Conservation (phyloP, 2,888 invertebrate species). For the Cinara cedri region DNA sequence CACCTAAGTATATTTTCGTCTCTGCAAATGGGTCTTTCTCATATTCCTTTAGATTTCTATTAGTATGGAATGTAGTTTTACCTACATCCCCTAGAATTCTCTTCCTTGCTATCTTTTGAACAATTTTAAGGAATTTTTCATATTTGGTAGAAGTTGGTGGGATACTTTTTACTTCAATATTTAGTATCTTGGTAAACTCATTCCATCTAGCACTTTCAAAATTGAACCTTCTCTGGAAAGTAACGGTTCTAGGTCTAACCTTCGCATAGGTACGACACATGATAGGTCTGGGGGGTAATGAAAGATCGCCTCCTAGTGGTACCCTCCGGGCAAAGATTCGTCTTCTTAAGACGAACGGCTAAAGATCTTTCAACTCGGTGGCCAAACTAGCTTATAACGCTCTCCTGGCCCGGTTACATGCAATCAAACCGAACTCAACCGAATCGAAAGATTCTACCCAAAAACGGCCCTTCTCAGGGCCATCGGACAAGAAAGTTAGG, state of each 20-base stretch:
- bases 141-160: constrained; percentile 5
- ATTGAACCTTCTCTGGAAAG: constrained; percentile 11
- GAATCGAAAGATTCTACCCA: no score
- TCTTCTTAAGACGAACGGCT: no score
- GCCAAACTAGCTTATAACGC: no score
- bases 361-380: no score
- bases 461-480: no score
- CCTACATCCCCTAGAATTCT: constrained; percentile 1
- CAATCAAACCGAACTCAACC: no score
- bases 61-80: neutral
- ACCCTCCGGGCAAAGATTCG: no score
- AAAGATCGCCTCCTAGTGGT: no score
- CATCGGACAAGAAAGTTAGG: neutral
- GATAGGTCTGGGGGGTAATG: constrained; percentile 10
- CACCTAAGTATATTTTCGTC: constrained; percentile 19
- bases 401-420: no score
- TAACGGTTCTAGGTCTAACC: neutral
- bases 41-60: neutral
- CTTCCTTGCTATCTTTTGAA: constrained; percentile 12
- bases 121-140: constrained; percentile 11
- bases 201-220: constrained; percentile 7
- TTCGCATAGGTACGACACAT: constrained; percentile 5
- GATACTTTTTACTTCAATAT: constrained; percentile 16
- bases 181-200: constrained; percentile 1
- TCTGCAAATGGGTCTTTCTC: neutral